phyloP scores from a whole-genome alignment of 1,140 invertebrate genomes.

The Atopsyche davidsoni region DNA sequence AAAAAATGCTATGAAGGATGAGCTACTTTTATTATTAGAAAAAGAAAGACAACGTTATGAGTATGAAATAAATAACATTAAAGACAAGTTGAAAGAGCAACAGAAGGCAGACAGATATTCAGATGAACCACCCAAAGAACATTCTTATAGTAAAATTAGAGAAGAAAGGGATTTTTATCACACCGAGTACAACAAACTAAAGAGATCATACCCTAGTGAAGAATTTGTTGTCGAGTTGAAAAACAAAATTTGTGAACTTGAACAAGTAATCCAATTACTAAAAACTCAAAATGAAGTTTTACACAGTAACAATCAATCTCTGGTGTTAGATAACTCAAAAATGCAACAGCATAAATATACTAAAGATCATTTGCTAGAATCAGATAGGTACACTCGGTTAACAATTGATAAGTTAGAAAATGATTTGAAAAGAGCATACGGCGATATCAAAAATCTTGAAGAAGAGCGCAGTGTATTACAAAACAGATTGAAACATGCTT shows the following conservation, averaged over 20 bases:
- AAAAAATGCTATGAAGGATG: constrained; percentile 35
- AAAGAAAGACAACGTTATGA: constrained; percentile 47
- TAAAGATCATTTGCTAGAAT: constrained; percentile 1
- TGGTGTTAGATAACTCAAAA: constrained; percentile 9
- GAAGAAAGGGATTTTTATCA: constrained; percentile 43
- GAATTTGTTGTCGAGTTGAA: constrained; percentile 37
- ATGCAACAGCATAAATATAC: constrained; percentile 2
- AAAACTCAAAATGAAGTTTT: constrained; percentile 45
- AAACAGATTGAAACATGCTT: constrained; percentile 43
- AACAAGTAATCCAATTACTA: constrained; percentile 42
- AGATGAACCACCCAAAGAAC: too few species aligned
- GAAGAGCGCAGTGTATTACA: constrained; percentile 51
- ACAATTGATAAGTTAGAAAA: constrained; percentile 44
- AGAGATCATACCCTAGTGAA: constrained; percentile 38
- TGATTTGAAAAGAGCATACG: constrained; percentile 48
- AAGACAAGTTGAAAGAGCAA: constrained; percentile 38
- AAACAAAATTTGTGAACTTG: constrained; percentile 42
- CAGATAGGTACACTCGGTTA: constrained; percentile 32
- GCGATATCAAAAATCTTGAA: constrained; percentile 49
- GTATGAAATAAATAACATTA: constrained; percentile 38
- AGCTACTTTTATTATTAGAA: constrained; percentile 39
- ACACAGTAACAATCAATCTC: constrained; percentile 8
- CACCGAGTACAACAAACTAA: constrained; percentile 39
- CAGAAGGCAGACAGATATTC: constrained; percentile 20
- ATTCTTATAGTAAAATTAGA: too few species aligned